These are phyloP conservation scores for Meliscaeva auricollis DNA, from an alignment of 2,888 invertebrate genomes.

Conservation along the genomic window DNA sequence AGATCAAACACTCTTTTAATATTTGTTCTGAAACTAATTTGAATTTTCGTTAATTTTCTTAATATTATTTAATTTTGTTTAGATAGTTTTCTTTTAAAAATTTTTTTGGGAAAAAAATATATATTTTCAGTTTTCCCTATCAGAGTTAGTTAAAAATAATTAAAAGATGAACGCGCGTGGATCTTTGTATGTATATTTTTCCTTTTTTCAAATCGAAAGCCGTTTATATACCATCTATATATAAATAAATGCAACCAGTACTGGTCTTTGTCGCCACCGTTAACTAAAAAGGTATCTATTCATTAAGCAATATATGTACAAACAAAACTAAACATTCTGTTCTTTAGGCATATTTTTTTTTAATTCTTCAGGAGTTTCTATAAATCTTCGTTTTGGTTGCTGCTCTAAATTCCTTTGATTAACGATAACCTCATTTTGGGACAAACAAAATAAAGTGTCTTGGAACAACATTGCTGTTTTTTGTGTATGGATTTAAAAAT, in stretches of 20 bases:
- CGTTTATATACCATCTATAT: conserved; percentile 44
- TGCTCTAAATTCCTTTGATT: too few species aligned
- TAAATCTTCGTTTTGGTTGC: too few species aligned
- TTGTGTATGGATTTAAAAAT: too few species aligned
- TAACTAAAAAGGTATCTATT: conserved; percentile 30
- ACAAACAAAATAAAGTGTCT: too few species aligned
- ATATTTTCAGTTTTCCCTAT: conserved; percentile 72
- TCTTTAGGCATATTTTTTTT: too few species aligned
- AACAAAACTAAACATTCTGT: background rate
- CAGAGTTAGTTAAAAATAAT: conserved; percentile 68
- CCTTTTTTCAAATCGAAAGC: conserved; percentile 45
- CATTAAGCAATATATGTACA: too few species aligned
- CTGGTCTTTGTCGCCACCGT: conserved; percentile 25
- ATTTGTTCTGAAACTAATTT: conserved; percentile 30
- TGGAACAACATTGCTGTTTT: too few species aligned
- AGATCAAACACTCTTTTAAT: conserved; percentile 28
- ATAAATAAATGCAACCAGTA: conserved; percentile 37
- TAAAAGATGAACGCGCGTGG: conserved; percentile 69
- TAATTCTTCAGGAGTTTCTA: too few species aligned
- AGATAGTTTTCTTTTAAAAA: conserved; percentile 34
- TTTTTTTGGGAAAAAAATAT: conserved; percentile 70
- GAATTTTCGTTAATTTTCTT: conserved; percentile 16
- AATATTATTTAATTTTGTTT: conserved; percentile 28
- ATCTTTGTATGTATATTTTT: conserved; percentile 53
- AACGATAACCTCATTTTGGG: too few species aligned